Percentiles rank a stretch among this genome's conserved stretches.
Evolutionary conservation across 2,797 vertebrate genomes (phyloP).

Genomic region (Tachyglossus aculeatus): DNA sequence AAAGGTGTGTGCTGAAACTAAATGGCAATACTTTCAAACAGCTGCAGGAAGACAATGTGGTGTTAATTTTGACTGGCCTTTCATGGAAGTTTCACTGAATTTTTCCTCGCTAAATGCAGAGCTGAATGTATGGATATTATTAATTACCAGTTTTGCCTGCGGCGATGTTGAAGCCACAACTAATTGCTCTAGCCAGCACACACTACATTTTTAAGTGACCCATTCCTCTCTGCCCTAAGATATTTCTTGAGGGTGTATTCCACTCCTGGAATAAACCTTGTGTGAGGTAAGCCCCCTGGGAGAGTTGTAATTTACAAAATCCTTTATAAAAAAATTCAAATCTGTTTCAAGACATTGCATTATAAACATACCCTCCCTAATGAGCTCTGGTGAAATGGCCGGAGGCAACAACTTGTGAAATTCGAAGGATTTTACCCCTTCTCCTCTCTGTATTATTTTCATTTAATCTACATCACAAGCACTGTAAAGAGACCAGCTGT

Average conservation of each 20-base stretch:
- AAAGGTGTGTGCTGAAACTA: conserved; percentile 49
- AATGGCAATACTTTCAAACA: conserved; percentile 48
- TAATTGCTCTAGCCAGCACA: conserved; percentile 37
- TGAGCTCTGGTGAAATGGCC: conserved; percentile 75
- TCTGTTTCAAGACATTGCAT: conserved; percentile 76
- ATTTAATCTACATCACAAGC: conserved; percentile 72
- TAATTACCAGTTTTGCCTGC: conserved; percentile 32
- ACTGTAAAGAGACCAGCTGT: conserved; percentile 75
- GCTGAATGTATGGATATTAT: conserved; percentile 42
- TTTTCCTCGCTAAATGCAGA: conserved; percentile 27
- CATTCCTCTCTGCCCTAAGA: conserved; percentile 43
- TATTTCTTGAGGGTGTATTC: conserved; percentile 63
- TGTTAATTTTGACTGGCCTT: conserved; percentile 50
- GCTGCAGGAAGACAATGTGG: conserved; percentile 32
- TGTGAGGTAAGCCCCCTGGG: conserved; percentile 65
- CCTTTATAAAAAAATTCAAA: conserved; percentile 72
- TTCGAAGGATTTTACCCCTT: conserved; percentile 74
- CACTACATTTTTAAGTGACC: conserved; percentile 22
- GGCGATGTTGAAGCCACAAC: conserved; percentile 38
- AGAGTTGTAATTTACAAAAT: conserved; percentile 78
- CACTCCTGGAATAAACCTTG: conserved; percentile 70
- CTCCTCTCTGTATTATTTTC: conserved; percentile 69
- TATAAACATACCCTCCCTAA: conserved; percentile 79
- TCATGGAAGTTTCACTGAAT: conserved; percentile 46
- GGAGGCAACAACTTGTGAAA: conserved; percentile 73